Percentiles rank a stretch among this genome's conserved stretches.
phyloP scores from a whole-genome alignment of 2,888 invertebrate genomes.

The Halictus quadricinctus region DNA sequence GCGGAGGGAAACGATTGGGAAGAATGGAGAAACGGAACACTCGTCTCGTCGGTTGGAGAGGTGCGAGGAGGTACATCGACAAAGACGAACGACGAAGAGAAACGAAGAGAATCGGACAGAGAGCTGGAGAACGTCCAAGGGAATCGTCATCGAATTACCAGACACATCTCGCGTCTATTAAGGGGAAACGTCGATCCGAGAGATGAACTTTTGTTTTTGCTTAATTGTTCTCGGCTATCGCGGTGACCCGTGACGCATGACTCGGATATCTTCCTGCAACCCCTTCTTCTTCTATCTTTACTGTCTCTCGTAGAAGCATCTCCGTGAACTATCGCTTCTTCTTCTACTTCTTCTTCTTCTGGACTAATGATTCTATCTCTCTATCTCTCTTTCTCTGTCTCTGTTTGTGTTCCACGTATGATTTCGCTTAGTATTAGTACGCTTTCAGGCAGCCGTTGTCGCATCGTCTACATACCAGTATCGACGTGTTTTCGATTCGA shows the following conservation, averaged over 20 bases:
- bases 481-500: constrained; percentile 11
- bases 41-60: constrained; percentile 76
- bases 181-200: constrained; percentile 43
- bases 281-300: constrained; percentile 20
- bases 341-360: neutral
- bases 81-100: constrained; percentile 9
- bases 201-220: constrained; percentile 41
- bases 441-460: constrained; percentile 35
- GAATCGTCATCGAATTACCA: constrained; percentile 31
- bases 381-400: constrained; percentile 16
- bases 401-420: constrained; percentile 33
- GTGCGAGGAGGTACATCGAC: constrained; percentile 63
- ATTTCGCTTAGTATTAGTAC: constrained; percentile 40
- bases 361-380: constrained; percentile 4
- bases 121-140: constrained; percentile 36
- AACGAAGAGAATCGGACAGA: constrained; percentile 7
- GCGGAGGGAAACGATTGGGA: neutral
- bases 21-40: neutral
- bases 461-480: constrained; percentile 23
- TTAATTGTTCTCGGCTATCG: constrained; percentile 56
- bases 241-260: constrained; percentile 60
- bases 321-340: constrained; percentile 5
- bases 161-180: constrained; percentile 37
- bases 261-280: constrained; percentile 56
- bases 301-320: constrained; percentile 32